Base-by-base conservation (phyloP, 2,113 vertebrate species). In the Chaetodon auriga region DNA sequence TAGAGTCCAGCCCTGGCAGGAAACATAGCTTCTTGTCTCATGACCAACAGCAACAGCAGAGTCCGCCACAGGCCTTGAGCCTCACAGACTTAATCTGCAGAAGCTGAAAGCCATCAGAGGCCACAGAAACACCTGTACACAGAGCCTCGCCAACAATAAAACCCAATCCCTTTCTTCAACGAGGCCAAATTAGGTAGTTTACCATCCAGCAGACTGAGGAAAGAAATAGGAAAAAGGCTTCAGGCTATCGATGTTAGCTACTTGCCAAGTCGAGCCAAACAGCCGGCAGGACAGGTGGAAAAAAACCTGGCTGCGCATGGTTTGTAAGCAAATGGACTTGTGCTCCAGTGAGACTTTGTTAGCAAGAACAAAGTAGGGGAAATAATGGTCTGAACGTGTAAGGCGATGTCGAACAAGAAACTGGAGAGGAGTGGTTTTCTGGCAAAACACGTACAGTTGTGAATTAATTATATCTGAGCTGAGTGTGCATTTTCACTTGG, bases 1-100 rank as follows among this genome's bases (percentile, higher is more conserved):
- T 87, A 80, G 77, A 90, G 83, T 87, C 83, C 80, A 80, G 71
- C 11, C n/a, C 62, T 84, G 86, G 85, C 85, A 91, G 68, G 76
- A 89, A 82, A 86, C 36, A 49, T 51, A 70, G 46, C 73, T 70
- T 57, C 83, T 80, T 84, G 78, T 81, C 53, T 78, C 64, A 21
- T 9, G 16, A 85, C 60, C 77, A 80, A 62, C 78, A 68, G 49
- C 66, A 78, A 80, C 62, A 72, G 64, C 57, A 57, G 21, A 74
- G 78, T 41, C 48, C 62, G 30, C 68, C 64, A 53, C 45, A 61
- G 66, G 74, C 65, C 87, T n/a, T 1, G 45, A 77, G 73, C 64
- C 79, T 86, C 75, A 65, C 18, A 5, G 84, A 82, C 83, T 81
- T 85, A 69, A 89, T 90, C 83, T 83, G 83, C 43, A 45, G 16